These are phyloP conservation scores for Paraescarpia echinospica DNA, from an alignment of 1,140 invertebrate species.

Conservation along the genomic window DNA sequence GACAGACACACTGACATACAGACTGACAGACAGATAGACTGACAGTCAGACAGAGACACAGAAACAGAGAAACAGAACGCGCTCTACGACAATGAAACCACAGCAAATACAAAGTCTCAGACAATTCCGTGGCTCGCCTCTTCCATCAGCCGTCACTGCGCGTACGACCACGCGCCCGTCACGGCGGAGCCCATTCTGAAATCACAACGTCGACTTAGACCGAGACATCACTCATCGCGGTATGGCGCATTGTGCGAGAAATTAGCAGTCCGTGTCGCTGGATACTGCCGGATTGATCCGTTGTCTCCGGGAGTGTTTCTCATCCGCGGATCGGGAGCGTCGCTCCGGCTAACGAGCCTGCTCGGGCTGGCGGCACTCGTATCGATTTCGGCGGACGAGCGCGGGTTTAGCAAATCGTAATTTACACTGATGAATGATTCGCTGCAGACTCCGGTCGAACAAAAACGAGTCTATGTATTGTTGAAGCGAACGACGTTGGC, in stretches of 20 bases:
- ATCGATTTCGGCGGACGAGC: neutral
- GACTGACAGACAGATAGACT: no score
- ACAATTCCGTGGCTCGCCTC: neutral
- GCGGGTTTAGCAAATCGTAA: conserved; percentile 4
- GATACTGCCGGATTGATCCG: neutral
- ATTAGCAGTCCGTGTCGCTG: neutral
- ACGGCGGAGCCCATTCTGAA: neutral
- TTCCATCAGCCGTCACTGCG: neutral
- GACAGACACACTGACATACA: no score
- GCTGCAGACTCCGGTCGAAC: neutral
- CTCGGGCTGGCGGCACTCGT: neutral
- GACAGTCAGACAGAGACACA: no score
- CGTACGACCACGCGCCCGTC: neutral
- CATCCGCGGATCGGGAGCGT: neutral
- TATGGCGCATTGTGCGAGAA: neutral
- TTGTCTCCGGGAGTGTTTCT: neutral
- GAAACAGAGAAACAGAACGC: no score
- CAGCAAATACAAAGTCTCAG: neutral
- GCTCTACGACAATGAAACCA: no score
- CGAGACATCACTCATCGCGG: neutral
- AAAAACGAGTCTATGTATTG: neutral
- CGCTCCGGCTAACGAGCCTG: neutral
- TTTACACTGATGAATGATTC: conserved; percentile 1
- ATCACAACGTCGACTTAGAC: neutral
- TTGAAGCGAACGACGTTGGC: neutral